Evolutionary conservation across 1,140 invertebrate genomes (phyloP).

Genomic region (Dicyema japonicum): DNA sequence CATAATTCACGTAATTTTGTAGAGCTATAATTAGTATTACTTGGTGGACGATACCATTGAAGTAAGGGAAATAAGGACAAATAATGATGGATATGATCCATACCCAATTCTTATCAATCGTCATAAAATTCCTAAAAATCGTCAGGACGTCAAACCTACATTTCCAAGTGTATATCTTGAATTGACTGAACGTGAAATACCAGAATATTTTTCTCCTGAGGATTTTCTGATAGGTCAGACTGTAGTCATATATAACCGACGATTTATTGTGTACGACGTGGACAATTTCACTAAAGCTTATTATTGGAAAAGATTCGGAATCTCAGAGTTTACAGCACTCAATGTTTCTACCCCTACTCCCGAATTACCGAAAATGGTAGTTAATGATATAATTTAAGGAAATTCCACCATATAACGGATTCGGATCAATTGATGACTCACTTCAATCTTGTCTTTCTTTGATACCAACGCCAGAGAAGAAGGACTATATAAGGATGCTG

Average conservation of each 20-base stretch:
- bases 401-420: conserved; percentile 50
- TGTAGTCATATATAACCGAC: conserved; percentile 40
- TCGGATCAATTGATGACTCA: conserved; percentile 43
- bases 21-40: conserved; percentile 34
- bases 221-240: conserved; percentile 42
- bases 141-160: conserved; percentile 30
- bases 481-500: conserved; percentile 43
- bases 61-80: conserved; percentile 32
- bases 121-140: conserved; percentile 40
- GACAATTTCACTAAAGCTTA: conserved; percentile 43
- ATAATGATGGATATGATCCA: conserved; percentile 36
- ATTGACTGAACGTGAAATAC: conserved; percentile 21
- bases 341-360: conserved; percentile 8
- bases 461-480: conserved; percentile 32
- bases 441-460: conserved; percentile 32
- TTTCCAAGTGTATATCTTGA: conserved; percentile 23
- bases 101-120: conserved; percentile 34
- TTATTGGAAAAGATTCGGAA: conserved; percentile 30
- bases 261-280: conserved; percentile 40
- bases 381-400: conserved; percentile 9
- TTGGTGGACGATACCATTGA: conserved; percentile 41
- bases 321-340: conserved; percentile 17
- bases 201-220: conserved; percentile 34
- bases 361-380: conserved; percentile 14
- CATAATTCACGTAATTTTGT: conserved; percentile 14